These are phyloP conservation scores for Pherbina coryleti DNA, from an alignment of 2,888 invertebrate genomes.

Conservation along the genomic window DNA sequence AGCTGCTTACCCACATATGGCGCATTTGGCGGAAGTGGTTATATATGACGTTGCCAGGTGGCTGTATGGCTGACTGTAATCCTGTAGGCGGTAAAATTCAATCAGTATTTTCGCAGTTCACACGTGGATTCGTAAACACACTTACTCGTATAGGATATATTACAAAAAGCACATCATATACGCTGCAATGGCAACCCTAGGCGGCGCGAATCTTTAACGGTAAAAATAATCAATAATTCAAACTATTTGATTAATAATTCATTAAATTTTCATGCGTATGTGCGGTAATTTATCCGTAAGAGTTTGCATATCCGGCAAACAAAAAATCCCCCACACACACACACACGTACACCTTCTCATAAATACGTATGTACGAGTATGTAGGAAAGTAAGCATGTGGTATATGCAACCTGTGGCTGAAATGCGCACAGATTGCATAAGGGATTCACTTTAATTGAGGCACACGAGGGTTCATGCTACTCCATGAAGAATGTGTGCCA, in stretches of 20 bases:
- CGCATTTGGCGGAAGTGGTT: not conserved
- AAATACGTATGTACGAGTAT: not conserved
- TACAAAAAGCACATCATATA: not conserved
- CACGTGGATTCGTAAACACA: constrained; percentile 21
- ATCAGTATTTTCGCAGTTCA: constrained; percentile 36
- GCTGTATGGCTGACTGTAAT: not conserved
- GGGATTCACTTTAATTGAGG: constrained; percentile 1
- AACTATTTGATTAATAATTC: constrained; percentile 54
- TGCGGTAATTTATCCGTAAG: constrained; percentile 4
- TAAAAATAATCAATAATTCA: constrained; percentile 51
- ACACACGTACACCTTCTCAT: not conserved
- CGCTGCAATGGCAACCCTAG: constrained; percentile 20
- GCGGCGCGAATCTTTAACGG: constrained; percentile 5
- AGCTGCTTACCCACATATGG: not conserved
- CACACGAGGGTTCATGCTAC: not conserved
- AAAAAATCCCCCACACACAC: not conserved
- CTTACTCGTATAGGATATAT: not conserved
- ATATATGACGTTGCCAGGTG: not conserved
- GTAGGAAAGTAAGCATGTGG: not conserved
- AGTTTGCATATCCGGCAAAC: not conserved
- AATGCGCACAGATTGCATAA: not conserved
- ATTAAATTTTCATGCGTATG: constrained; percentile 49
- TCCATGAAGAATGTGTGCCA: constrained; percentile 21
- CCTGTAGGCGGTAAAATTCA: constrained; percentile 17
- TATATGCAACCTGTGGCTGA: not conserved